Evolutionary conservation across 2,113 vertebrate genomes (phyloP).

Genomic region (Pan troglodytes): NHGRI_mPanTro3-v2.1_pri NC_072402.2:36432001-36432500

Average conservation of each 20-base stretch:
- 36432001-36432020: not conserved
- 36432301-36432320: not conserved
- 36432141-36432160: not conserved
- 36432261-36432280: constrained; percentile 27
- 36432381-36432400: not conserved
- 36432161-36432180: not conserved
- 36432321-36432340: not conserved
- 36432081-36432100: not conserved
- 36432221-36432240: constrained; percentile 30
- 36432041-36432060: not conserved
- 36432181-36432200: constrained; percentile 35
- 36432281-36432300: not conserved
- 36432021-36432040: not conserved
- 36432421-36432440: too few relatives aligned
- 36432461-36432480: constrained; percentile 26
- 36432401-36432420: not conserved
- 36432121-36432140: not conserved
- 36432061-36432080: not conserved
- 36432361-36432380: constrained; percentile 24
- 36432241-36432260: not conserved
- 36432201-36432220: constrained; percentile 27
- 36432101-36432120: not conserved
- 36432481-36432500: not conserved
- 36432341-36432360: constrained; percentile 16
- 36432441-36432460: constrained; percentile 1